phyloP scores from a whole-genome alignment of 2,113 vertebrate species.

The Xiphias gladius region DNA sequence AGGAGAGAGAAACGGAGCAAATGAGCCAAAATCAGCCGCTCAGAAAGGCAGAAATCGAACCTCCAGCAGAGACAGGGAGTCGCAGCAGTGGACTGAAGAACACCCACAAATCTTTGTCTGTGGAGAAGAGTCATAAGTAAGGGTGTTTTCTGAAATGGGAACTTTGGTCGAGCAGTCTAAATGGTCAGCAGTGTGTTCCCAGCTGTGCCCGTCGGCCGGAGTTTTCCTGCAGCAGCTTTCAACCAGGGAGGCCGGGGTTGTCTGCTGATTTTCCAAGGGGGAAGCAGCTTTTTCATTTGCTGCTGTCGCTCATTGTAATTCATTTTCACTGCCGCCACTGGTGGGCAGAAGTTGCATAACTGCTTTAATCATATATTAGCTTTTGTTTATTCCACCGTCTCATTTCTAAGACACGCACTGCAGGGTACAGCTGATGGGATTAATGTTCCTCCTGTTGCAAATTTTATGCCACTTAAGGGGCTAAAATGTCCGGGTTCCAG shows the following conservation, averaged over 20 bases:
- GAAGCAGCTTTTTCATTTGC: too few relatives aligned
- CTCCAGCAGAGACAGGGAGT: constrained; percentile 19
- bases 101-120: neutral
- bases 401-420: too few relatives aligned
- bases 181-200: neutral
- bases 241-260: neutral
- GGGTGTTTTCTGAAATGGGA: neutral
- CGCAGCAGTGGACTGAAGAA: constrained; percentile 3
- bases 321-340: neutral
- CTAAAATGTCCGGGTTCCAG: too few relatives aligned
- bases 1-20: neutral
- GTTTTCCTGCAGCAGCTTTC: neutral
- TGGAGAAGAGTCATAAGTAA: too few relatives aligned
- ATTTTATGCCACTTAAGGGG: neutral
- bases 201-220: neutral
- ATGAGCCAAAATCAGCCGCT: constrained; percentile 31
- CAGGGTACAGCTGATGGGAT: neutral
- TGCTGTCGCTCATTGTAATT: neutral
- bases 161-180: neutral
- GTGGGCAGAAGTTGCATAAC: neutral
- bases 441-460: neutral
- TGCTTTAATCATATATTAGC: neutral
- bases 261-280: too few relatives aligned
- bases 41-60: constrained; percentile 7
- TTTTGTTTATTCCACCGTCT: neutral